These are phyloP conservation scores for Odontomachus brunneus DNA, from an alignment of 1,140 invertebrate genomes.

Conservation along the genomic window DNA sequence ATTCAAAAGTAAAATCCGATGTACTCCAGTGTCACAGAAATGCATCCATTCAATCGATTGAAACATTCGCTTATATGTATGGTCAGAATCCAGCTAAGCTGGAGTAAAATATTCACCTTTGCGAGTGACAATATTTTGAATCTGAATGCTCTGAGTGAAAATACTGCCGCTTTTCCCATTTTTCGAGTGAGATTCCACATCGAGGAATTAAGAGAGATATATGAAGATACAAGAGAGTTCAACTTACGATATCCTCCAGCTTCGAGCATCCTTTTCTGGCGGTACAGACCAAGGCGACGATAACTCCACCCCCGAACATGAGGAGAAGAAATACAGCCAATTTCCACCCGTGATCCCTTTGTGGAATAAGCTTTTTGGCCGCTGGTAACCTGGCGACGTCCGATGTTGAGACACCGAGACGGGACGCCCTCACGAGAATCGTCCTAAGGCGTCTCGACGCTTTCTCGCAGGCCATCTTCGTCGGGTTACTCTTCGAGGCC, in stretches of 20 bases:
- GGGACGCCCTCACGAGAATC: slow-evolving; percentile 81
- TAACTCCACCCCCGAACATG: slow-evolving; percentile 81
- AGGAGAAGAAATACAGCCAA: slow-evolving; percentile 82
- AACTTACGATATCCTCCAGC: slow-evolving; percentile 84
- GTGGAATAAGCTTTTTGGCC: slow-evolving; percentile 80
- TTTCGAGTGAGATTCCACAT: too few species aligned
- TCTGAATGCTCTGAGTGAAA: too few species aligned
- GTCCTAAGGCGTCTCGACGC: slow-evolving; percentile 80
- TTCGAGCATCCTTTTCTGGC: slow-evolving; percentile 82
- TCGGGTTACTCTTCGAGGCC: slow-evolving; percentile 77
- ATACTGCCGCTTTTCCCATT: too few species aligned
- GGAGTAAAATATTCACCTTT: too few species aligned
- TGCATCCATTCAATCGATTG: too few species aligned
- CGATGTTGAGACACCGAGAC: slow-evolving; percentile 77
- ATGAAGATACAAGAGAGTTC: not conserved
- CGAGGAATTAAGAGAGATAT: too few species aligned
- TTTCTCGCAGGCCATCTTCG: slow-evolving; percentile 83
- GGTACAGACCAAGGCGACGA: slow-evolving; percentile 83
- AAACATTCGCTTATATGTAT: too few species aligned
- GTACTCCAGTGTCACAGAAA: too few species aligned
- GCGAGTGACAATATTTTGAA: too few species aligned
- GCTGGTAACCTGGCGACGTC: slow-evolving; percentile 80
- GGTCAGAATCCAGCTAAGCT: too few species aligned
- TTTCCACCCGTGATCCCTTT: slow-evolving; percentile 83
- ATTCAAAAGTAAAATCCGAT: too few species aligned